phyloP scores from a whole-genome alignment of 2,888 invertebrate species.

The Abscondita cerata region DNA sequence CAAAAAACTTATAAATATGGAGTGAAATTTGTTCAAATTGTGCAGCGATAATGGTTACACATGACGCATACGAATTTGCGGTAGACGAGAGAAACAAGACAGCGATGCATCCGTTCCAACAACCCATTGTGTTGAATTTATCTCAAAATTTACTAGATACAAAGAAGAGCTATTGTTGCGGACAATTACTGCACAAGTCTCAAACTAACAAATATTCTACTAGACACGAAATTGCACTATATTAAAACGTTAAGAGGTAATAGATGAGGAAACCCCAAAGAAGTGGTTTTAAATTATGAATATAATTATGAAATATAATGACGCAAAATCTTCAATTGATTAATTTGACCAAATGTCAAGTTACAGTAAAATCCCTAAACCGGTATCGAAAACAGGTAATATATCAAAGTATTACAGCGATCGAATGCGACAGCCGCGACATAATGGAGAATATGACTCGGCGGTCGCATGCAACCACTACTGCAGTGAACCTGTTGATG shows the following conservation, averaged over 20 bases:
- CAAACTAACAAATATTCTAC: slow-evolving; percentile 20
- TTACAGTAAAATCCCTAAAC: slow-evolving; percentile 33
- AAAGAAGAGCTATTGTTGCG: no score
- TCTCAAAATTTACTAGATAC: no score
- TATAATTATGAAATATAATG: slow-evolving; percentile 37
- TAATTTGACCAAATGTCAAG: slow-evolving; percentile 37
- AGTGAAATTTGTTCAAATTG: slow-evolving; percentile 31
- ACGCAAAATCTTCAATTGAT: slow-evolving; percentile 37
- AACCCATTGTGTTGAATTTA: no score
- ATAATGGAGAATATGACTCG: no score
- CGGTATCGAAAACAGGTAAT: slow-evolving; percentile 40
- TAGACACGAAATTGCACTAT: background rate
- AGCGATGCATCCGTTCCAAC: no score
- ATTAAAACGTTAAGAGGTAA: background rate
- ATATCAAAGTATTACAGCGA: no score
- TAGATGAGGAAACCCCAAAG: slow-evolving; percentile 9
- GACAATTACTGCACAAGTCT: slow-evolving; percentile 37
- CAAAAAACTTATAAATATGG: slow-evolving; percentile 38
- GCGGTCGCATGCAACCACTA: no score
- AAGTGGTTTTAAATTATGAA: slow-evolving; percentile 22
- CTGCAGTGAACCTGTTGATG: no score
- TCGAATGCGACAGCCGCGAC: no score
- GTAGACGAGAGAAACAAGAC: no score
- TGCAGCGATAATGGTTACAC: no score
- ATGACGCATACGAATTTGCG: no score